A percentile compares a stretch with the other conserved stretches of the same genome.
These are phyloP conservation scores for Chrysolina haemoptera DNA, from an alignment of 2,888 invertebrate genomes.

Conservation along the genomic window DNA sequence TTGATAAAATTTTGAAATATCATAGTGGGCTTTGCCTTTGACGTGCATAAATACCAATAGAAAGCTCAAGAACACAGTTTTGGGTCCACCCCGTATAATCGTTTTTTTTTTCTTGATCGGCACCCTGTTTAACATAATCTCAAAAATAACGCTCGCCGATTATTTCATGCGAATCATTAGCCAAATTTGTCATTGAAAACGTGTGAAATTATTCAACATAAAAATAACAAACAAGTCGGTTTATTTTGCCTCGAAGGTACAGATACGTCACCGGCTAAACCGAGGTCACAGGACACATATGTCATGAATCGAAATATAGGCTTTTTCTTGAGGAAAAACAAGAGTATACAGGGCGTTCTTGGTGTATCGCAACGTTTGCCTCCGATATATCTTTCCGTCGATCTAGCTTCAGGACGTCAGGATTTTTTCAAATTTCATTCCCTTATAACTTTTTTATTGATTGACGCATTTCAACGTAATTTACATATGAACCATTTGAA, in stretches of 20 bases:
- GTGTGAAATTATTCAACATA: slow-evolving; percentile 9
- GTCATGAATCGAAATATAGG: not conserved
- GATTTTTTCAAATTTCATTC: too few species aligned
- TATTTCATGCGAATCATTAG: slow-evolving; percentile 10
- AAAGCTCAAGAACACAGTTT: too few species aligned
- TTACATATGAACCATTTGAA: too few species aligned
- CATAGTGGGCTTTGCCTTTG: too few species aligned
- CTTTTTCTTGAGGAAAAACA: not conserved
- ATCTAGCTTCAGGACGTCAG: too few species aligned
- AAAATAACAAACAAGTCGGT: slow-evolving; percentile 24
- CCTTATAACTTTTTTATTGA: too few species aligned
- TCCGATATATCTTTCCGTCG: too few species aligned
- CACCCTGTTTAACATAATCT: not conserved
- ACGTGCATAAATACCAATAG: too few species aligned
- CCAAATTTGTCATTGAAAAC: slow-evolving; percentile 19
- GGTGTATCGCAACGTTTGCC: not conserved
- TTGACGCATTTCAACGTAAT: too few species aligned
- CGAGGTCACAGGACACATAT: slow-evolving; percentile 1
- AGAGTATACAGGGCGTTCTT: not conserved
- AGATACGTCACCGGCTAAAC: not conserved
- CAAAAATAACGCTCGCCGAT: not conserved
- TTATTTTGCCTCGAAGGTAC: slow-evolving; percentile 15
- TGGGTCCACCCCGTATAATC: not conserved
- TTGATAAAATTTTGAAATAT: too few species aligned
- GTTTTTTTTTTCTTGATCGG: not conserved